Base-by-base conservation (phyloP, 1,140 invertebrate species). In the Drosophila azteca region DNA sequence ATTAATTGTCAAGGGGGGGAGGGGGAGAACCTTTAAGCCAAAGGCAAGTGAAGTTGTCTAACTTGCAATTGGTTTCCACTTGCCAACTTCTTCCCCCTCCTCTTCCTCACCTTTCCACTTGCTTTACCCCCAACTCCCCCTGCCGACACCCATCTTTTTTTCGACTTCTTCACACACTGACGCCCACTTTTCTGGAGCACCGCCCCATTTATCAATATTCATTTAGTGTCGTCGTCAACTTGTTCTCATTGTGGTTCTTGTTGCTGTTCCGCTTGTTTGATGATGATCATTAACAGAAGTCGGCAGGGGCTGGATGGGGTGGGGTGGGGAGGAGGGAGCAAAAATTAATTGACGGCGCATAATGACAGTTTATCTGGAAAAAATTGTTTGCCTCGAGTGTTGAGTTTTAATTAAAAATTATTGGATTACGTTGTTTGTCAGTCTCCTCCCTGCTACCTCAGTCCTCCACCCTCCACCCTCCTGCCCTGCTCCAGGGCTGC, bases 121-220 rank as follows among this genome's bases (percentile, higher is more conserved):
- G 17, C 17, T 20, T 22, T 15, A 20, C 11, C 31, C 39, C 31
- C 35, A n/a, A n/a, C n/a, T 15, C 39, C 44, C 31, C 11, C 13
- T 39, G 17, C 17, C 17, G 17, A 20, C 17, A 20, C 17, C 45
- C n/a, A 9, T 24, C 13, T 44, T 62, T 50, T 57, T 73, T 58
- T 55, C 49, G 52, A 74, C 70, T 66, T 71, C 68, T 68, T 75
- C 70, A 75, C 71, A 74, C 71, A 75, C 49, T 55, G 65, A 90
- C 84, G 84, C 84, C 84, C 80, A 81, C 74, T 78, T 75, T 73
- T 75, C 70, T 75, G 71, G 71, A 75, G 72, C 78, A 84, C 79
- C 84, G 84, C 84, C 84, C 84, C 84, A 90, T 89, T 89, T 89
- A 89, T 89, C 84, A 89, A 89, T 89, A 89, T 89, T 89, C 84